A percentile compares a stretch with the other conserved stretches of the same genome.
These are phyloP conservation scores for Antheraea pernyi DNA, from an alignment of 1,140 invertebrate genomes.

Conservation along the genomic window DNA sequence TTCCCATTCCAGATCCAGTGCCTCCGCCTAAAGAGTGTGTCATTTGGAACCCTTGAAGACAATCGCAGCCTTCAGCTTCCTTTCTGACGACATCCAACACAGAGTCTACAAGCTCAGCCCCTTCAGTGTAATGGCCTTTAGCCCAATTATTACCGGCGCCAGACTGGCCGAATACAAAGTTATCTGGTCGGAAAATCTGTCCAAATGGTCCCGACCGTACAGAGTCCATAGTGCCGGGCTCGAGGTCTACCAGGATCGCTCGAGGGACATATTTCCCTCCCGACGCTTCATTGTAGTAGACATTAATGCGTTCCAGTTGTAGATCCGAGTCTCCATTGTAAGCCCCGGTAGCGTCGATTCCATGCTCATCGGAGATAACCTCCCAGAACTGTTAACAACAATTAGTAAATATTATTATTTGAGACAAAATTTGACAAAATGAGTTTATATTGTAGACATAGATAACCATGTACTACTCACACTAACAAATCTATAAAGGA, in stretches of 20 bases:
- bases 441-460: too few relatives aligned
- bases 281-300: slow-evolving; percentile 92
- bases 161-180: slow-evolving; percentile 91
- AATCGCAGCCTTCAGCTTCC: slow-evolving; percentile 94
- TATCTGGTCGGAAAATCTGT: slow-evolving; percentile 92
- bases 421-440: too few relatives aligned
- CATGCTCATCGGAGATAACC: slow-evolving; percentile 90
- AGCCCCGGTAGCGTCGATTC: slow-evolving; percentile 89
- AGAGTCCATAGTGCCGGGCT: slow-evolving; percentile 90
- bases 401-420: slow-evolving; percentile 20
- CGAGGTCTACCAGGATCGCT: slow-evolving; percentile 88
- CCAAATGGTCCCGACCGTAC: slow-evolving; percentile 89
- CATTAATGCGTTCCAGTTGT: slow-evolving; percentile 91
- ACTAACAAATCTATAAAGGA: too few relatives aligned
- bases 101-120: slow-evolving; percentile 93
- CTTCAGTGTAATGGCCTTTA: slow-evolving; percentile 96
- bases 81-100: slow-evolving; percentile 93
- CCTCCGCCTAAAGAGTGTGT: slow-evolving; percentile 90
- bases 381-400: slow-evolving; percentile 61
- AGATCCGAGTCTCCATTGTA: slow-evolving; percentile 90
- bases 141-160: slow-evolving; percentile 88
- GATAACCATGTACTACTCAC: too few relatives aligned
- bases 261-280: slow-evolving; percentile 90
- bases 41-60: slow-evolving; percentile 92
- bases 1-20: slow-evolving; percentile 94